Base-by-base conservation (phyloP, 2,113 vertebrate species). In the Elgaria multicarinata region DNA sequence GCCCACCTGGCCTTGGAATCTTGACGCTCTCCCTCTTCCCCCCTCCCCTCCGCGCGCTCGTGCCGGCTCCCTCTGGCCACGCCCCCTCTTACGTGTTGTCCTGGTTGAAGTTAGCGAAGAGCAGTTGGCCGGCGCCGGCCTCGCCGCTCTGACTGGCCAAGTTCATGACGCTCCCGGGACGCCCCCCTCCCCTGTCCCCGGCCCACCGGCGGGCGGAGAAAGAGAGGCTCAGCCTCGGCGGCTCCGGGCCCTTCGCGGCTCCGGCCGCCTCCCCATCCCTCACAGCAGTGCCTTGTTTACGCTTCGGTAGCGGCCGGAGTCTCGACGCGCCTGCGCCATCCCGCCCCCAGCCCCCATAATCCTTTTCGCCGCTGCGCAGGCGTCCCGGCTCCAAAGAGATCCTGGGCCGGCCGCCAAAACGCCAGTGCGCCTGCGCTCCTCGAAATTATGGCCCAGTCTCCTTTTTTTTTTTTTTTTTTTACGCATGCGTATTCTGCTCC, bases 91-190 rank as follows among this genome's bases (percentile, higher is more conserved):
- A 99, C 99, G 98, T 99, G 98, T 98, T 98, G 95, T 99, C 98
- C 97, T 99, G 99, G 97, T 99, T 99, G 95, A 99, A 99, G 98
- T 99, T 99, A 96, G 99, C 99, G 97, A 99, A 99, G 92, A 99
- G 98, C 94, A 99, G 98, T 98, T 99, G 98, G 98, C 98, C 97
- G 86, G 97, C 98, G 96, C 98, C 98, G 94, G 98, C 98, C 95
- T 99, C 99, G 95, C 98, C 98, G 96, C 98, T 99, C 96, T 98
- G 98, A 96, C 98, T 98, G 90, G 99, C 98, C 97, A 99, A 95
- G 98, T 99, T 99, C 99, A 99, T 99, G 97, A 92, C 94, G 93
- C 94, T 6, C 83, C 84, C 50, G 26, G 53, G 78, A 92, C 91
- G 93, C 88, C 92, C 64, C 64, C 91, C 14, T 85, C 1, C 55